Conservation (phyloP, 1,140 invertebrate genomes). For the Scaptomyza graminum region DNA sequence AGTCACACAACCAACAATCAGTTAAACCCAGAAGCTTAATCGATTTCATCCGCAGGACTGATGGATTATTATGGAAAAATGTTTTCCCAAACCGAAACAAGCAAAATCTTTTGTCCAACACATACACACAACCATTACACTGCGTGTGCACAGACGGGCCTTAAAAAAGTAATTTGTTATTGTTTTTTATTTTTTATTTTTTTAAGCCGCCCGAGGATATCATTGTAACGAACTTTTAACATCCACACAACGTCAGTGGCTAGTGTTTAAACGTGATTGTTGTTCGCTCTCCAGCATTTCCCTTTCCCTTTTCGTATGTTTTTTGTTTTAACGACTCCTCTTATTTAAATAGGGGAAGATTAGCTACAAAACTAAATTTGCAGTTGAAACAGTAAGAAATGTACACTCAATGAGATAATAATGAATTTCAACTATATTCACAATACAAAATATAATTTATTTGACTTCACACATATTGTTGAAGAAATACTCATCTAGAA, state of each 20-base stretch:
- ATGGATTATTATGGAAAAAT: conserved; percentile 55
- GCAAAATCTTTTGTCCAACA: conserved; percentile 48
- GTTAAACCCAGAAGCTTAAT: conserved; percentile 59
- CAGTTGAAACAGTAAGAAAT: too few species aligned
- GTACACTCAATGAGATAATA: too few species aligned
- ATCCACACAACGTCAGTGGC: conserved; percentile 45
- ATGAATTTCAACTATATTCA: too few species aligned
- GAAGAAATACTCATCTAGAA: too few species aligned
- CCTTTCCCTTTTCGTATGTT: conserved; percentile 2
- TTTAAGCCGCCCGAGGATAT: conserved; percentile 56
- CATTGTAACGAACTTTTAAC: conserved; percentile 60
- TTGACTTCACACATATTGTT: too few species aligned
- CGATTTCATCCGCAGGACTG: conserved; percentile 42
- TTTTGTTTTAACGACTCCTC: too few species aligned
- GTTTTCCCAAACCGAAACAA: conserved; percentile 49
- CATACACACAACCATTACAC: conserved; percentile 17
- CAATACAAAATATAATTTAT: too few species aligned
- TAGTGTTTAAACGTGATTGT: conserved; percentile 58
- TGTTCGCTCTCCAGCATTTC: conserved; percentile 14
- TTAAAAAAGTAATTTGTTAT: conserved; percentile 67
- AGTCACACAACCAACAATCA: conserved; percentile 56
- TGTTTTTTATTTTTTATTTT: conserved; percentile 49
- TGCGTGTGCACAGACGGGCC: conserved; percentile 36
- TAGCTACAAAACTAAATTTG: too few species aligned
- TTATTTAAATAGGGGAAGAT: too few species aligned